phyloP scores from a whole-genome alignment of 1,140 invertebrate genomes.

The Drosophila nannoptera region DNA sequence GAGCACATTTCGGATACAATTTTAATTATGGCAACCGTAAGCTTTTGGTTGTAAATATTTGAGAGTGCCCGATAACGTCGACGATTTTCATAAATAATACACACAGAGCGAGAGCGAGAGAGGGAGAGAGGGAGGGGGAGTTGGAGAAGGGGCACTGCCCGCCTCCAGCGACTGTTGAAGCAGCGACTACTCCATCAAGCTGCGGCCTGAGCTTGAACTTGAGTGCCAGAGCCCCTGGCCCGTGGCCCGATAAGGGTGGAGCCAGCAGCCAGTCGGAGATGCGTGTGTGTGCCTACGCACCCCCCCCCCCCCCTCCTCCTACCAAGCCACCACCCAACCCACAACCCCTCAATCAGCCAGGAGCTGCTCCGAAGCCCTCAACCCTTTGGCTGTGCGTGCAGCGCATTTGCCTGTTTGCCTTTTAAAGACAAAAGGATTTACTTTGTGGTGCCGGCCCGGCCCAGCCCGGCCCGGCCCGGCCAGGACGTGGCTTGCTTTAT shows the following conservation, averaged over 20 bases:
- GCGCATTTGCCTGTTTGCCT: slow-evolving; percentile 45
- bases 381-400: background rate
- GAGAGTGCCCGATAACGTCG: slow-evolving; percentile 78
- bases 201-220: slow-evolving; percentile 28
- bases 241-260: slow-evolving; percentile 55
- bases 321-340: background rate
- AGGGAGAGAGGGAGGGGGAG: no score
- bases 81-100: slow-evolving; percentile 79
- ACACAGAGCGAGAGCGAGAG: no score
- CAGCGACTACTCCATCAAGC: slow-evolving; percentile 40
- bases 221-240: slow-evolving; percentile 45
- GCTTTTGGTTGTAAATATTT: slow-evolving; percentile 79
- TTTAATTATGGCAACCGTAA: slow-evolving; percentile 79
- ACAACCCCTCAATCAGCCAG: no score
- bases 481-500: slow-evolving; percentile 55
- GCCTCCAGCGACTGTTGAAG: background rate
- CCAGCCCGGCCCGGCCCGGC: no score
- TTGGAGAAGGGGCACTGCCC: background rate
- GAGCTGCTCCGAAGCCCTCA: background rate
- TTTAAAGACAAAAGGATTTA: slow-evolving; percentile 75
- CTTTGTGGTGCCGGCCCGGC: slow-evolving; percentile 36
- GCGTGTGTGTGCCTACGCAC: slow-evolving; percentile 19
- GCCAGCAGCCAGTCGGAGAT: slow-evolving; percentile 24
- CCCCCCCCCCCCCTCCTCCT: background rate
- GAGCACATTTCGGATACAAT: slow-evolving; percentile 77